Percentiles rank a stretch among this genome's conserved stretches.
Evolutionary conservation across 2,888 invertebrate genomes (phyloP).

Genomic region (Philonicus albiceps): DNA sequence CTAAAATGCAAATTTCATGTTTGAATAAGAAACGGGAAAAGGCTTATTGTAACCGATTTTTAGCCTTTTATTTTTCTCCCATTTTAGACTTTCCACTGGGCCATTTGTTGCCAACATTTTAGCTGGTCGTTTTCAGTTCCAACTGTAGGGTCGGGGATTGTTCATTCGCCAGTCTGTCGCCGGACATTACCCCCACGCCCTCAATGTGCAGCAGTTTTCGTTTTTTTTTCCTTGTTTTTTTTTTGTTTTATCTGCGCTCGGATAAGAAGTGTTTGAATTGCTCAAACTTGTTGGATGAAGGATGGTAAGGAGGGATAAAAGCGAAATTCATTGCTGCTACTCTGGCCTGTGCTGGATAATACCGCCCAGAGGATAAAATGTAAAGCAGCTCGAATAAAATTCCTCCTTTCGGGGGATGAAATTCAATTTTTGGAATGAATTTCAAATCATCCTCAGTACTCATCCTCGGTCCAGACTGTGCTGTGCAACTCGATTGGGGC

Average conservation of each 20-base stretch:
- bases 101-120: neutral
- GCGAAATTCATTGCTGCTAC: neutral
- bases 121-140: neutral
- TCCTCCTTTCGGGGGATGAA: neutral
- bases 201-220: neutral
- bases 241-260: neutral
- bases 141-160: neutral
- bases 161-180: conserved; percentile 22
- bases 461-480: neutral
- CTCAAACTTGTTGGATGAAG: neutral
- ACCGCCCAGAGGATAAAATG: neutral
- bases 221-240: neutral
- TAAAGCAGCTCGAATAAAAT: neutral
- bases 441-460: neutral
- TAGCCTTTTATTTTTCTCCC: neutral
- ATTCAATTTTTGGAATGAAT: neutral
- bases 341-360: neutral
- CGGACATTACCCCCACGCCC: neutral
- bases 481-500: neutral
- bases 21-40: neutral
- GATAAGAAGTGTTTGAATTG: neutral
- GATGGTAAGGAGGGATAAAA: neutral
- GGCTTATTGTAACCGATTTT: conserved; percentile 7
- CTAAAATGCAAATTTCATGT: conserved; percentile 7
- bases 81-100: neutral